Conservation (phyloP, 2,113 vertebrate species). For the Amazona guildingii region DNA sequence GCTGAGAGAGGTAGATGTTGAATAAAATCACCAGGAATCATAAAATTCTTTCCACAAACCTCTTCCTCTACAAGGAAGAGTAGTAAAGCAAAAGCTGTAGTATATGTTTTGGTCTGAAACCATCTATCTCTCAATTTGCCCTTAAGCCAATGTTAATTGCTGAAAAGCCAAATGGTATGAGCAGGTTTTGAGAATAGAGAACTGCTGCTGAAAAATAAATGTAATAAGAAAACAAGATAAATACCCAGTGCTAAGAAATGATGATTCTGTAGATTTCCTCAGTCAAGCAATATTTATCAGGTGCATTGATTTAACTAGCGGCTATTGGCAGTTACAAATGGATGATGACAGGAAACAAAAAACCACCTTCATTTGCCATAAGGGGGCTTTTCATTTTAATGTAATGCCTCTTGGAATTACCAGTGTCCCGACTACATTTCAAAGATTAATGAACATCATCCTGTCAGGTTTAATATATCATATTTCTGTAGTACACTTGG, state of each 20-base stretch:
- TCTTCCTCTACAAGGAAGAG: neutral
- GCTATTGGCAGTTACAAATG: slow-evolving; percentile 78
- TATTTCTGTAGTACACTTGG: neutral
- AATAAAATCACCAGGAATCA: neutral
- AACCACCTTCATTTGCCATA: slow-evolving; percentile 65
- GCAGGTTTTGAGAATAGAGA: neutral
- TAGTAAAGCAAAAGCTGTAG: slow-evolving; percentile 4
- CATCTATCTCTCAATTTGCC: neutral
- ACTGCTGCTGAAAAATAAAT: slow-evolving; percentile 59
- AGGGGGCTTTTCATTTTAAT: slow-evolving; percentile 73
- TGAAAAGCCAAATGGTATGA: slow-evolving; percentile 30
- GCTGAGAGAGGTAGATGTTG: neutral
- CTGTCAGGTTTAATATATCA: slow-evolving; percentile 60
- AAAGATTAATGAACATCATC: slow-evolving; percentile 68
- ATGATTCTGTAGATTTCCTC: slow-evolving; percentile 60
- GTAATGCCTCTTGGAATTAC: slow-evolving; percentile 70
- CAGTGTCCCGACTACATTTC: slow-evolving; percentile 57
- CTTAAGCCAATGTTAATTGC: slow-evolving; percentile 42
- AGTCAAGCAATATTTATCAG: slow-evolving; percentile 72
- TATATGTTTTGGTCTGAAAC: slow-evolving; percentile 9
- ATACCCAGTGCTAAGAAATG: slow-evolving; percentile 59
- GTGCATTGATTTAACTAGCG: slow-evolving; percentile 73
- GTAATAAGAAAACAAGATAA: slow-evolving; percentile 60
- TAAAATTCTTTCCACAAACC: neutral
- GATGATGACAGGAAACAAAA: slow-evolving; percentile 74